Evolutionary conservation across 2,888 invertebrate species (phyloP).

Genomic region (Idaea dimidiata): DNA sequence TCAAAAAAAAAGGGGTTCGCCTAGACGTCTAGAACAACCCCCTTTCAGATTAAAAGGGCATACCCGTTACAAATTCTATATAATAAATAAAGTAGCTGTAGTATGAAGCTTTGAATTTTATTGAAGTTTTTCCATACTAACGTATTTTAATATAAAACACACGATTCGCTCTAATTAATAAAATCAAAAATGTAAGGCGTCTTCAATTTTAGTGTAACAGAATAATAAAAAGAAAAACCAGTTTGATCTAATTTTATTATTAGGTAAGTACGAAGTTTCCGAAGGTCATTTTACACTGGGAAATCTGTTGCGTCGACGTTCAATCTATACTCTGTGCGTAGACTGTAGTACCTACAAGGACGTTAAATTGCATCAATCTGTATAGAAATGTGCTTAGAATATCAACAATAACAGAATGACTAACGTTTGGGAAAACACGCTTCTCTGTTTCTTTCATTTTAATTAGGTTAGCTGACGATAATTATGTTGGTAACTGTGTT

Average conservation of each 20-base stretch:
- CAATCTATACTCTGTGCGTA: background rate
- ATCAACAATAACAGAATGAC: background rate
- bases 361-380: background rate
- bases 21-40: no score
- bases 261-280: background rate
- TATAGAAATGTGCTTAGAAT: background rate
- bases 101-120: no score
- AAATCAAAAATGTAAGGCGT: background rate
- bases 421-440: background rate
- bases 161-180: background rate
- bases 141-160: background rate
- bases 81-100: no score
- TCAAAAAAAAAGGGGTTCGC: no score
- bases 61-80: no score
- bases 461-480: background rate
- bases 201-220: background rate
- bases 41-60: no score
- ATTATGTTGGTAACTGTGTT: background rate
- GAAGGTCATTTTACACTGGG: conserved; percentile 17
- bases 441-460: background rate
- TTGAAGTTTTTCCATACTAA: no score
- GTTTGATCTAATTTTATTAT: conserved; percentile 8
- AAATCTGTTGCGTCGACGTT: conserved; percentile 10
- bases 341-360: background rate
- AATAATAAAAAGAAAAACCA: background rate